A percentile compares a stretch with the other conserved stretches of the same genome.
Evolutionary conservation across 2,888 invertebrate species (phyloP).

Genomic region (Empis livida): DNA sequence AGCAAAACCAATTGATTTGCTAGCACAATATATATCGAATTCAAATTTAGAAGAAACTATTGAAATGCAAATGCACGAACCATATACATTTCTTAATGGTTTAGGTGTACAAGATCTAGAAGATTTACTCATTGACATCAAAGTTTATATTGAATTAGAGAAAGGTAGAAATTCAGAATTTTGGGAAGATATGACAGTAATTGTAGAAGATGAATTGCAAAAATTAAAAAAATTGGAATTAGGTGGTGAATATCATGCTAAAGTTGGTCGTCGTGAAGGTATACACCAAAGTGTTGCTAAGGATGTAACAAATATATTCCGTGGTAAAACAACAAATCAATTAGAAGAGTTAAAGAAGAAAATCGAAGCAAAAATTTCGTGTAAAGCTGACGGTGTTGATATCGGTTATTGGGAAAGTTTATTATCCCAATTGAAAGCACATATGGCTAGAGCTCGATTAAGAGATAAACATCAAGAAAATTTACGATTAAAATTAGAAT

Average conservation of each 20-base stretch:
- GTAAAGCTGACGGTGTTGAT: conserved; percentile 80
- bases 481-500: conserved; percentile 72
- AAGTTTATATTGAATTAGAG: conserved; percentile 85
- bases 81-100: conserved; percentile 88
- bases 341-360: conserved; percentile 68
- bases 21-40: conserved; percentile 90
- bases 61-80: conserved; percentile 99
- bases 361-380: conserved; percentile 76
- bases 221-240: conserved; percentile 66
- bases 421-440: conserved; percentile 88
- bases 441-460: conserved; percentile 84
- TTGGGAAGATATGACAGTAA: conserved; percentile 93
- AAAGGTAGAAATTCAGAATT: conserved; percentile 76
- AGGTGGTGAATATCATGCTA: conserved; percentile 43
- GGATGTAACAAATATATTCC: conserved; percentile 82
- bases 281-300: conserved; percentile 85
- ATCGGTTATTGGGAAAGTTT: conserved; percentile 97
- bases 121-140: conserved; percentile 92
- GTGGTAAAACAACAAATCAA: conserved; percentile 83
- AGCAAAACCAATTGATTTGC: conserved; percentile 94
- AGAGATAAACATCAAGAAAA: conserved; percentile 87
- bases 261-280: conserved; percentile 39
- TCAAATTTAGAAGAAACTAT: conserved; percentile 83
- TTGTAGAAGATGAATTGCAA: conserved; percentile 83
- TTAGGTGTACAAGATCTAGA: conserved; percentile 82